Percentiles rank a stretch among this genome's conserved stretches.
phyloP scores from a whole-genome alignment of 2,888 invertebrate species.

The Eristalinus aeneus region DNA sequence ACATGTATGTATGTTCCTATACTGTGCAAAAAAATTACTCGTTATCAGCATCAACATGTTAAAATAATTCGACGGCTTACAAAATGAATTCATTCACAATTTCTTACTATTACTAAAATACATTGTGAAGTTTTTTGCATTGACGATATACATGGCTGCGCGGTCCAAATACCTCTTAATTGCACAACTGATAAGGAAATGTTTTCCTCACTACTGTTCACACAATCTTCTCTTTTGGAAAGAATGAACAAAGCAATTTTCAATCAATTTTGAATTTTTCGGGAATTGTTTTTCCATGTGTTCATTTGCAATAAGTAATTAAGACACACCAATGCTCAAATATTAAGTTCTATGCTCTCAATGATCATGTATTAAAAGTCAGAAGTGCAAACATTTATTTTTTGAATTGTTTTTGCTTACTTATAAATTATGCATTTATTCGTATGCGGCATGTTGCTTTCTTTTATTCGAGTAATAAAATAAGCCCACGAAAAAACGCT shows the following conservation, averaged over 20 bases:
- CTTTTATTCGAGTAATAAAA: background rate
- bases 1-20: background rate
- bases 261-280: background rate
- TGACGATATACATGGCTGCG: background rate
- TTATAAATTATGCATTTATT: background rate
- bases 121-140: background rate
- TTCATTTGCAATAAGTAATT: background rate
- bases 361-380: background rate
- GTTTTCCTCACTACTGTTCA: slow-evolving; percentile 8
- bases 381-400: background rate
- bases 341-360: background rate
- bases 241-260: background rate
- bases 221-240: slow-evolving; percentile 23
- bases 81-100: slow-evolving; percentile 33
- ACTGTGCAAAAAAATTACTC: background rate
- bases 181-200: slow-evolving; percentile 18
- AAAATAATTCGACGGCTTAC: background rate
- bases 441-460: background rate
- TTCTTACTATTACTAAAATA: slow-evolving; percentile 20
- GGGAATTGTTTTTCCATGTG: background rate
- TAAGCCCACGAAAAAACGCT: slow-evolving; percentile 5
- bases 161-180: background rate
- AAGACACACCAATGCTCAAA: background rate
- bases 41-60: background rate
- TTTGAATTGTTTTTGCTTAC: background rate